Evolutionary conservation across 92 coral and sea anemone species (phyloP).

Genomic region (Paramuricea clavata): DNA sequence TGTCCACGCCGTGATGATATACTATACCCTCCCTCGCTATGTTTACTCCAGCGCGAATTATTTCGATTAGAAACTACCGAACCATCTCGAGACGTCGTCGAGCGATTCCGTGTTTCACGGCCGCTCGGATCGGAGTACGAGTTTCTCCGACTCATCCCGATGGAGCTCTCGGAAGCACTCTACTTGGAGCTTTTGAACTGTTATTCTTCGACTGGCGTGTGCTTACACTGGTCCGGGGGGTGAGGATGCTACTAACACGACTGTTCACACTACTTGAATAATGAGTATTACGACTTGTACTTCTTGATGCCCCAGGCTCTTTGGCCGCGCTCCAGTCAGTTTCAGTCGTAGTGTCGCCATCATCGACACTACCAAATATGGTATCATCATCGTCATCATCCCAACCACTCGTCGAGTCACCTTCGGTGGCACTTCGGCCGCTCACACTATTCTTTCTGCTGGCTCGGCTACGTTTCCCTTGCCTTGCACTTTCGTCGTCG

Average conservation of each 20-base stretch:
- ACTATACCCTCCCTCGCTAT: constrained; percentile 80
- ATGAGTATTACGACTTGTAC: background rate
- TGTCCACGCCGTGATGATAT: constrained; percentile 39
- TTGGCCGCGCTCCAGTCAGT: constrained; percentile 23
- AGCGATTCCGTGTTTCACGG: constrained; percentile 39
- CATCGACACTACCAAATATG: constrained; percentile 21
- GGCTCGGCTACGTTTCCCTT: constrained; percentile 3
- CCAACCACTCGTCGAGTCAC: constrained; percentile 19
- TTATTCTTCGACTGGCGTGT: background rate
- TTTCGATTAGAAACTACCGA: constrained; percentile 71
- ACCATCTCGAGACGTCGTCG: constrained; percentile 42
- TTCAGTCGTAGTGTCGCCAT: constrained; percentile 19
- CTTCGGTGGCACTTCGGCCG: constrained; percentile 8
- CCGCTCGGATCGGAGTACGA: constrained; percentile 40
- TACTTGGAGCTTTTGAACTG: background rate
- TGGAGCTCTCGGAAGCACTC: constrained; percentile 22
- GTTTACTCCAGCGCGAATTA: constrained; percentile 79
- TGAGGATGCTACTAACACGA: background rate
- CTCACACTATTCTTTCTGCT: background rate
- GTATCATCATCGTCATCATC: constrained; percentile 32
- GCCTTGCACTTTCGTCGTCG: constrained; percentile 1
- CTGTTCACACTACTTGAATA: constrained; percentile 31
- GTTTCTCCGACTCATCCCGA: constrained; percentile 28
- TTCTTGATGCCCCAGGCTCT: background rate
- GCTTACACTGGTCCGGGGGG: too few species aligned